These are phyloP conservation scores for Pangasius mekongensis DNA, from an alignment of 2,797 vertebrate species.

Conservation along the genomic window DNA sequence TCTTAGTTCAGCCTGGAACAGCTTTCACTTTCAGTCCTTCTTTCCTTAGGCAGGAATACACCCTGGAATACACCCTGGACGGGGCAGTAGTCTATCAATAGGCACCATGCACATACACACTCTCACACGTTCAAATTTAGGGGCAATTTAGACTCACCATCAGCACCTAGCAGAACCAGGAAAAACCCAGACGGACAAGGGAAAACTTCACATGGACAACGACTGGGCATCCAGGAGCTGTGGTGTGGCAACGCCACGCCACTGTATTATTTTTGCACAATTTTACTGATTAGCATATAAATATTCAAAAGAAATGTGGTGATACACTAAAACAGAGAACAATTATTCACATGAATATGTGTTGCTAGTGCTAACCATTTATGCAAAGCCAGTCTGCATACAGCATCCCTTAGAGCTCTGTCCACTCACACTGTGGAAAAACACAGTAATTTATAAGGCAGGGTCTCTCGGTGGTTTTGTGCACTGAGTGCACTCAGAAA, in stretches of 20 bases:
- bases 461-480: conserved; percentile 28
- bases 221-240: neutral
- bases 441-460: conserved; percentile 37
- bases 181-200: neutral
- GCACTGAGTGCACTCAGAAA: conserved; percentile 33
- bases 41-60: neutral
- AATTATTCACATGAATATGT: neutral
- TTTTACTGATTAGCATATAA: neutral
- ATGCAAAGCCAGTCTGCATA: neutral
- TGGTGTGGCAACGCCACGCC: neutral
- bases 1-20: neutral
- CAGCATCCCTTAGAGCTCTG: neutral
- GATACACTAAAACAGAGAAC: neutral
- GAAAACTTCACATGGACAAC: neutral
- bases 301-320: neutral
- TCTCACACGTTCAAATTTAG: neutral
- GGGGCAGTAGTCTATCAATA: neutral
- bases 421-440: conserved; percentile 4
- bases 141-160: neutral
- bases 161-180: neutral
- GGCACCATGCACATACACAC: neutral
- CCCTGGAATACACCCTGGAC: neutral
- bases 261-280: neutral
- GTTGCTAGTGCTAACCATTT: neutral
- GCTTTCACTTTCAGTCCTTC: conserved; percentile 13